Evolutionary conservation across 2,888 invertebrate genomes (phyloP).

Genomic region (Choreutis nemorana): DNA sequence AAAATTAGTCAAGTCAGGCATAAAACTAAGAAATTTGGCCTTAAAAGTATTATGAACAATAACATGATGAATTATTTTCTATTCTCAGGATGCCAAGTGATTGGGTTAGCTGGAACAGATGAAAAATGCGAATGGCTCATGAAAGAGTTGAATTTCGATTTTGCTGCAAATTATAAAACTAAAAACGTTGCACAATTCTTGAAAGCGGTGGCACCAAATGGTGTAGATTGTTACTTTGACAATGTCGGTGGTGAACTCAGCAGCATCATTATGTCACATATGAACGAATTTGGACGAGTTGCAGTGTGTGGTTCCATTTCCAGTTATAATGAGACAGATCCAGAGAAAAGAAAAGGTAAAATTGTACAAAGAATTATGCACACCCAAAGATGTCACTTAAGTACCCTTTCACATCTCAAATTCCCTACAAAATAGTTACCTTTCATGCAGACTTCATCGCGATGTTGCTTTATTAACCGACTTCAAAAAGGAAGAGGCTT

Average conservation of each 20-base stretch:
- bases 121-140: slow-evolving; percentile 75
- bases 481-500: no score
- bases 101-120: slow-evolving; percentile 76
- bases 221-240: slow-evolving; percentile 80
- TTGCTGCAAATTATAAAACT: slow-evolving; percentile 77
- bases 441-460: no score
- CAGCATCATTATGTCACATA: slow-evolving; percentile 63
- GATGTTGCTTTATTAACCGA: no score
- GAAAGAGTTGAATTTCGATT: slow-evolving; percentile 71
- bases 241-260: slow-evolving; percentile 77
- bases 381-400: no score
- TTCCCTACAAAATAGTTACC: no score
- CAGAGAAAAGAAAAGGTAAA: slow-evolving; percentile 52
- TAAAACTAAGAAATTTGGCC: no score
- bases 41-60: no score
- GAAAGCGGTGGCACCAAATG: slow-evolving; percentile 70
- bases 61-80: no score
- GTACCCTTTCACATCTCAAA: no score
- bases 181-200: slow-evolving; percentile 59
- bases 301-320: slow-evolving; percentile 73
- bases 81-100: slow-evolving; percentile 71
- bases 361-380: slow-evolving; percentile 1
- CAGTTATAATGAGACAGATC: slow-evolving; percentile 63
- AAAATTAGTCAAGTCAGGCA: no score
- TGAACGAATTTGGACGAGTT: slow-evolving; percentile 69